Evolutionary conservation across 2,888 invertebrate species (phyloP), one percentile per base, ranked within the genome.

Genomic region (Malachius bipustulatus): DNA sequence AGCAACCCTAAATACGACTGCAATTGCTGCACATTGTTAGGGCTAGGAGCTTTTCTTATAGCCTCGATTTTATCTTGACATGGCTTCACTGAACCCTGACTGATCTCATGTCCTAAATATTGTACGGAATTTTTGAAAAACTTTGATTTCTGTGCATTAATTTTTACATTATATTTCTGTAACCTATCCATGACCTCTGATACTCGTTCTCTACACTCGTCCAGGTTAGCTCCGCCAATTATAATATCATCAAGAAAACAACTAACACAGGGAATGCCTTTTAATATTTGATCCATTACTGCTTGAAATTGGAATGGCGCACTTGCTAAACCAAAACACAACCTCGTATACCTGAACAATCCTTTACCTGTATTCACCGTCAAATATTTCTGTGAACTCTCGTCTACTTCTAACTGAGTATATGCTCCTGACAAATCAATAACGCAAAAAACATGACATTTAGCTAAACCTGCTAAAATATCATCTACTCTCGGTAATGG

Each of bases 401-500:
- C 37, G 12, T 35, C 32, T n/a, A 47, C 36, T 33, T 35, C 32
- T 16, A 50, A 34, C 34, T 52, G 49, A 16, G 41, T 38, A 37
- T 47, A 50, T 10, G 47, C 48, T 30, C 43, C 37, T 9, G 36
- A 32, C 3, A 48, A 40, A 40, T 51, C 47, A 11, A 51, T 14
- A 3, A 43, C 30, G 14, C 44, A 38, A 37, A 46, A 53, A 12
- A 41, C 30, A 34, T 40, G 38, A 19, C 47, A 46, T 9, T 42
- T 45, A 26, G 38, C 37, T 15, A 55, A 35, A 8, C 38, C 36
- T 6, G 47, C 43, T 38, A 53, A 49, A 28, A 55, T 44, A 26
- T 52, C 50, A 9, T 50, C 48, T 14, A 49, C 37, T 16, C 34
- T 34, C 1, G 52, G 52, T 29, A 54, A 38, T n/a, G 50, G 53